These are phyloP conservation scores for Mola mola DNA, from an alignment of 2,113 vertebrate genomes.

Conservation along the genomic window DNA sequence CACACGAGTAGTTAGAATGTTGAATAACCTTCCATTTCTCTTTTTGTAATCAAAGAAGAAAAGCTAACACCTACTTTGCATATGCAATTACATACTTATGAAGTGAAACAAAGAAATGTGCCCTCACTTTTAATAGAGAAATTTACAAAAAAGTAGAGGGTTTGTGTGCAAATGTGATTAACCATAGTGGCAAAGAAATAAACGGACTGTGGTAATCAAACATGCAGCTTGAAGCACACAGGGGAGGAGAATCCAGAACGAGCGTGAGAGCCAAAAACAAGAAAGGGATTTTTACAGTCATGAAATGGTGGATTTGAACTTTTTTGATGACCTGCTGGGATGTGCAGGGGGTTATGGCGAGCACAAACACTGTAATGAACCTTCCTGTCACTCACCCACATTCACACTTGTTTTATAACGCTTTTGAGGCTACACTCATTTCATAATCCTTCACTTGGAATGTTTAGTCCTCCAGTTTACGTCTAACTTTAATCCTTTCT, in stretches of 20 bases:
- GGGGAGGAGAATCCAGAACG: too few relatives aligned
- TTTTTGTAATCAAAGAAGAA: constrained; percentile 10
- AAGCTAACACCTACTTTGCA: constrained; percentile 6
- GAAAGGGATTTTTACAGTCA: constrained; percentile 36
- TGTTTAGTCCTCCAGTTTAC: too few relatives aligned
- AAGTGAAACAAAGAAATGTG: too few relatives aligned
- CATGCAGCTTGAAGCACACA: constrained; percentile 36
- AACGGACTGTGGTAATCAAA: constrained; percentile 33
- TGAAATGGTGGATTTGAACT: constrained; percentile 58
- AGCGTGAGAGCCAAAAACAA: constrained; percentile 29
- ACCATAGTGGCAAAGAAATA: constrained; percentile 37
- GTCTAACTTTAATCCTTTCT: not conserved
- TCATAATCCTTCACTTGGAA: too few relatives aligned
- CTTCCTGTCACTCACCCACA: constrained; percentile 32
- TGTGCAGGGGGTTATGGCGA: constrained; percentile 1
- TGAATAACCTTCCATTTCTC: constrained; percentile 1
- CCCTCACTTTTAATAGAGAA: constrained; percentile 13
- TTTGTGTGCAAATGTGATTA: constrained; percentile 21
- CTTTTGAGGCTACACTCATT: too few relatives aligned
- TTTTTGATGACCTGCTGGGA: constrained; percentile 45
- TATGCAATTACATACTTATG: too few relatives aligned
- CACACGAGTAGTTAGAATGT: too few relatives aligned
- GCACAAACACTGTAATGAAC: constrained; percentile 41
- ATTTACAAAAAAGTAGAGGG: constrained; percentile 20
- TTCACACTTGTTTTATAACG: constrained; percentile 1